Evolutionary conservation across 2,797 vertebrate species (phyloP).

Genomic region (Molossus molossus): DNA sequence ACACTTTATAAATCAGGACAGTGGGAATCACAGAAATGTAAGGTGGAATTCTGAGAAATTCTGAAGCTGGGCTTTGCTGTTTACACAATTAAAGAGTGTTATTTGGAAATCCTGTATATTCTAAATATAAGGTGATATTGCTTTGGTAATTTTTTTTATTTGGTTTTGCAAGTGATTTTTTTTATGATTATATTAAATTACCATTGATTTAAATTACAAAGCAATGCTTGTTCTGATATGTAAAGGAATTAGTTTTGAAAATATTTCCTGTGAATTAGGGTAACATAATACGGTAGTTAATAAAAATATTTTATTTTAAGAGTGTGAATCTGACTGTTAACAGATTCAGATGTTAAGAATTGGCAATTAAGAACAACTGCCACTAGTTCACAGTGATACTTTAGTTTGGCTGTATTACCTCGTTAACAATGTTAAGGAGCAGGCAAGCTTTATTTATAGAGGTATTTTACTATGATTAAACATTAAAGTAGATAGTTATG

Average conservation of each 20-base stretch:
- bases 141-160: not conserved
- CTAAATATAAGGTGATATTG: not conserved
- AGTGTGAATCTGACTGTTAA: not conserved
- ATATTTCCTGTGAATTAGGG: not conserved
- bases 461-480: slow-evolving; percentile 19
- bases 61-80: not conserved
- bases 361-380: not conserved
- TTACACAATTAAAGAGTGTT: not conserved
- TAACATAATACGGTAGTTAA: not conserved
- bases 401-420: not conserved
- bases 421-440: not conserved
- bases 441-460: slow-evolving; percentile 17
- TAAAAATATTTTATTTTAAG: not conserved
- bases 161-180: not conserved
- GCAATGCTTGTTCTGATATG: not conserved
- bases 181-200: not conserved
- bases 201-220: slow-evolving; percentile 14
- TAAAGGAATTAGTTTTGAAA: not conserved
- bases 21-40: not conserved
- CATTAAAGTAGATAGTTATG: not conserved
- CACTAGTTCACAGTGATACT: not conserved
- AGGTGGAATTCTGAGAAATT: not conserved
- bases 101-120: not conserved
- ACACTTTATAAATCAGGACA: not conserved
- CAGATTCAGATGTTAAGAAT: not conserved